Base-by-base conservation (phyloP, 1,140 invertebrate genomes). In the Cryptotermes secundus region DNA sequence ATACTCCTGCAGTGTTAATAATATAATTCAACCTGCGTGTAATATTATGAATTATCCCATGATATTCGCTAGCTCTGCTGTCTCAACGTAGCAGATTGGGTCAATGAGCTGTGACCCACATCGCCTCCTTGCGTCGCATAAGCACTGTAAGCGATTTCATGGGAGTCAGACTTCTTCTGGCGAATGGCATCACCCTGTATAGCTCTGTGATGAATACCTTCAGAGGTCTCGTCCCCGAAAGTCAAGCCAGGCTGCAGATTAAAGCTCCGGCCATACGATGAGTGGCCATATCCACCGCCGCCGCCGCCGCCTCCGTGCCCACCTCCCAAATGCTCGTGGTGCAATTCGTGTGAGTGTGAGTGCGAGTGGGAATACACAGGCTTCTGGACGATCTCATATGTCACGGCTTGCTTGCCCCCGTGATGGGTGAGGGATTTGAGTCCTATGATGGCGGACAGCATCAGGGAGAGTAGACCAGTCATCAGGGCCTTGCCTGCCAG, bases 401-500 rank as follows among this genome's bases (percentile, higher is more conserved):
- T 96, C 1, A 95, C 95, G 34, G 94, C 94, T 86, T 95, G 94
- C 34, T 93, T 92, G 31, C 93, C 92, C 31, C 93, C 93, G 12
- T 91, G 87, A 0, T 93, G 38, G 0, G 84, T 45, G 31, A 86
- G 85, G 19, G 84, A 81, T 86, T 96, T 96, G 9, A 96, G 88
- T 0, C 95, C 95, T 36, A 96, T 92, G 45, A 96, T 93, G 1
- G 93, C 95, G 0, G 95, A 95, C 0, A 96, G 89, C 88, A 96
- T 93, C 2, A 96, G 89, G 0, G 96, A 94, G 92, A 96, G 94
- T 42, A 96, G 87, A 24, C 94, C 95, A 0, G 95, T 95, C 94
- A 96, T 96, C 19, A 96, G 88, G 3, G 96, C 96, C 89, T 96
- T 96, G n/a, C 95, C 95, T 7, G 95, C 95, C 6, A 96, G 89